Percentiles rank a stretch among this genome's conserved stretches.
Conservation (phyloP, 2,113 vertebrate genomes). For the Suricata suricatta region DNA sequence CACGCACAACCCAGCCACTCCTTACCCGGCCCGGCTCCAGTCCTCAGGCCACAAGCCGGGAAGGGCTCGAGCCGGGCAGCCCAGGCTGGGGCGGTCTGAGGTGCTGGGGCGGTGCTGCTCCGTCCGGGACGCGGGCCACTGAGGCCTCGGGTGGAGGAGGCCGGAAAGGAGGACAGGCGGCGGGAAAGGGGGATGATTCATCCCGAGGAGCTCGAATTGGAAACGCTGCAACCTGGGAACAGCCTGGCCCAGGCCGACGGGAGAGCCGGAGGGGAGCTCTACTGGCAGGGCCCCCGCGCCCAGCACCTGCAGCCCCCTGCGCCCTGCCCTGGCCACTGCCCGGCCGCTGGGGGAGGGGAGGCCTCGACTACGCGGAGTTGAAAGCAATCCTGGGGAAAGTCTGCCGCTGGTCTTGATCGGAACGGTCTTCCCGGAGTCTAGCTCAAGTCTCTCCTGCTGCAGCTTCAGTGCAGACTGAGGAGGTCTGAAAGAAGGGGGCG, state of each 20-base stretch:
- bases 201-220: slow-evolving; percentile 70
- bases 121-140: slow-evolving; percentile 54
- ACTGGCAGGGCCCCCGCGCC: neutral
- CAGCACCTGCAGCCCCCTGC: neutral
- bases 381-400: neutral
- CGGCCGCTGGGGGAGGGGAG: neutral
- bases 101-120: slow-evolving; percentile 45
- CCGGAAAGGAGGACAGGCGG: slow-evolving; percentile 75
- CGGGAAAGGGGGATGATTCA: slow-evolving; percentile 76
- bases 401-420: neutral
- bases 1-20: neutral
- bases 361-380: neutral
- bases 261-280: neutral
- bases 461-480: slow-evolving; percentile 49
- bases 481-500: slow-evolving; percentile 59
- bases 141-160: slow-evolving; percentile 73
- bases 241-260: slow-evolving; percentile 53
- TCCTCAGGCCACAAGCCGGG: neutral
- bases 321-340: neutral
- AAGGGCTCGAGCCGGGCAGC: neutral
- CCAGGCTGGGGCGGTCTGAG: neutral
- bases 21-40: neutral
- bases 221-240: slow-evolving; percentile 69
- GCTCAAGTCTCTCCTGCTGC: slow-evolving; percentile 73
- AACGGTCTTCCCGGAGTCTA: slow-evolving; percentile 60